A percentile compares a stretch with the other conserved stretches of the same genome.
These are phyloP conservation scores for Bubo scandiacus DNA, from an alignment of 2,113 vertebrate species.

Conservation along the genomic window DNA sequence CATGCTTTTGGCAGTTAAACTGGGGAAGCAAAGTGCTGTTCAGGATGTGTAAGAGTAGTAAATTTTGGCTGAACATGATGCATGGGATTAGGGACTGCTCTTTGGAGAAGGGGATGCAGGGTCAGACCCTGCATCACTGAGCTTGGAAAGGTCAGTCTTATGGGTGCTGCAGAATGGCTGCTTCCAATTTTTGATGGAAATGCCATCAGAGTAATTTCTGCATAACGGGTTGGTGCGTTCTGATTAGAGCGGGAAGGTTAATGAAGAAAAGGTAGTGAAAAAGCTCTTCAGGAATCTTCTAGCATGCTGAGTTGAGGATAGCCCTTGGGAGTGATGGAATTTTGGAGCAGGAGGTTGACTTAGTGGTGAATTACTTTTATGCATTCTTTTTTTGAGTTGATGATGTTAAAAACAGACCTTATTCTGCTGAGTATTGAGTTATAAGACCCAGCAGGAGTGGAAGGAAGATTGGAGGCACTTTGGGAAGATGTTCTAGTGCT, in stretches of 20 bases:
- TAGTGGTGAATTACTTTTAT: not conserved
- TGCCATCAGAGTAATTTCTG: not conserved
- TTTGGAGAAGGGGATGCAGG: not conserved
- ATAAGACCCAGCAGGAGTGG: not conserved
- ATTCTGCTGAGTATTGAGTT: not conserved
- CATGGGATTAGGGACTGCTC: not conserved
- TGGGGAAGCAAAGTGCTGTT: not conserved
- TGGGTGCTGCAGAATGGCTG: not conserved
- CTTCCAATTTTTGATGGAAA: not conserved
- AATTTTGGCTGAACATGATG: not conserved
- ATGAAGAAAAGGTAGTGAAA: not conserved
- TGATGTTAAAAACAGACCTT: not conserved
- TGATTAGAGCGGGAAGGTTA: not conserved
- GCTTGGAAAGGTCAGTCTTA: not conserved
- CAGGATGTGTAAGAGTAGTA: not conserved
- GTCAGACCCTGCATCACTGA: not conserved
- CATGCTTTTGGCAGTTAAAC: not conserved
- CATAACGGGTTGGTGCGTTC: not conserved
- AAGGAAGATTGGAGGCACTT: not conserved
- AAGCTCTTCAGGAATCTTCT: not conserved
- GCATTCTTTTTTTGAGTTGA: not conserved
- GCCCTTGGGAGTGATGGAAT: not conserved
- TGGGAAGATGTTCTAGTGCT: not conserved
- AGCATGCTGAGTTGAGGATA: not conserved
- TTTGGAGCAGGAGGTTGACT: not conserved